phyloP scores from a whole-genome alignment of 2,888 invertebrate genomes.

The Heliconius aoede region DNA sequence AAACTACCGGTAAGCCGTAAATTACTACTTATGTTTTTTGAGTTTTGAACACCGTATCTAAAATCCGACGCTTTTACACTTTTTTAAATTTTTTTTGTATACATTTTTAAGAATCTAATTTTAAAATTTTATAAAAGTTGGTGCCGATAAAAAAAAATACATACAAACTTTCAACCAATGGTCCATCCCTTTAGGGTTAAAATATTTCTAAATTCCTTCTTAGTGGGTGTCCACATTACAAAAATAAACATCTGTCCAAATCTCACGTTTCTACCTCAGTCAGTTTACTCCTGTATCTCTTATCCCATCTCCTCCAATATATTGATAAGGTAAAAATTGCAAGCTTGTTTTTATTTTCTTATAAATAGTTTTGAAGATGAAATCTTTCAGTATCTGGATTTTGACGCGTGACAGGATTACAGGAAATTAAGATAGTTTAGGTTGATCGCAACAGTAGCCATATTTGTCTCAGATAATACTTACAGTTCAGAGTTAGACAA shows the following conservation, averaged over 20 bases:
- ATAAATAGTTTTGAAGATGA: background rate
- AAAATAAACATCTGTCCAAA: too few relatives aligned
- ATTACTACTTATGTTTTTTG: slow-evolving; percentile 28
- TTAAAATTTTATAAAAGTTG: too few relatives aligned
- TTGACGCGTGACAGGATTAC: background rate
- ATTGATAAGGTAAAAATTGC: background rate
- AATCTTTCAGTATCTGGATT: background rate
- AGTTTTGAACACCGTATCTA: slow-evolving; percentile 11
- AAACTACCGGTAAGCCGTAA: slow-evolving; percentile 59
- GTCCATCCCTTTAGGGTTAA: too few relatives aligned
- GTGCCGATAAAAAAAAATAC: too few relatives aligned
- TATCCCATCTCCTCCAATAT: too few relatives aligned
- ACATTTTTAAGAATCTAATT: too few relatives aligned
- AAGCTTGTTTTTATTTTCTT: slow-evolving; percentile 1
- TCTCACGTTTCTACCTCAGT: too few relatives aligned
- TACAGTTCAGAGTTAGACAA: slow-evolving; percentile 52
- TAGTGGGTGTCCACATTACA: too few relatives aligned
- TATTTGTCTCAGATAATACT: slow-evolving; percentile 69
- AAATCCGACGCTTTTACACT: slow-evolving; percentile 5
- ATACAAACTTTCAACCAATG: too few relatives aligned
- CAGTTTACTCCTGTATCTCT: too few relatives aligned
- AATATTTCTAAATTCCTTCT: too few relatives aligned
- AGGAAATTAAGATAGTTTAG: background rate
- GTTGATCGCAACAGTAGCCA: slow-evolving; percentile 57
- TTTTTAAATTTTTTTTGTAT: background rate